A percentile compares a stretch with the other conserved stretches of the same genome.
phyloP scores from a whole-genome alignment of 2,888 invertebrate species.

The Heliconius charithonia region DNA sequence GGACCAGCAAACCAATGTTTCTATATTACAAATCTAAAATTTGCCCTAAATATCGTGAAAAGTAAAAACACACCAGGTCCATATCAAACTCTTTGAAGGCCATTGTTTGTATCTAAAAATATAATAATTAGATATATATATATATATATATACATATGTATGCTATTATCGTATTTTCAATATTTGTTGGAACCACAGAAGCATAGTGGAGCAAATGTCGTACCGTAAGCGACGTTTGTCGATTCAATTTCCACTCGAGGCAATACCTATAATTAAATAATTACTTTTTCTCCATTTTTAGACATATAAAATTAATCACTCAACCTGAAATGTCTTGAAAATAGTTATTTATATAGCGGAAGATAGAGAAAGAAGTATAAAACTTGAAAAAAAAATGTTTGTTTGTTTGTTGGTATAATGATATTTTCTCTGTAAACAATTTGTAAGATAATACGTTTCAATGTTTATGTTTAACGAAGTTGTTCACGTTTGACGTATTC shows the following conservation, averaged over 20 bases:
- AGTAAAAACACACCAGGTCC: not conserved
- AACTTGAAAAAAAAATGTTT: too few species aligned
- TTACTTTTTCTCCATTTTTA: too few species aligned
- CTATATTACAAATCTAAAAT: not conserved
- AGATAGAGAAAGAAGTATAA: too few species aligned
- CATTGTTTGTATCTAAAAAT: not conserved
- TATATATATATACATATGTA: too few species aligned
- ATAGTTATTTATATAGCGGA: too few species aligned
- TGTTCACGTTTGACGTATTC: conserved; percentile 21
- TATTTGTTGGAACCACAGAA: not conserved
- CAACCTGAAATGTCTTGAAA: too few species aligned
- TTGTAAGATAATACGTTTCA: conserved; percentile 11
- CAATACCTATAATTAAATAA: too few species aligned
- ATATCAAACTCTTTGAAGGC: not conserved
- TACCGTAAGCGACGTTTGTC: too few species aligned
- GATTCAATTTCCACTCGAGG: too few species aligned
- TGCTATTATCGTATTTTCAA: not conserved
- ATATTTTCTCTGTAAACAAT: conserved; percentile 7
- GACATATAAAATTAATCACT: too few species aligned
- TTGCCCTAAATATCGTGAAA: not conserved
- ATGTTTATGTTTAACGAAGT: conserved; percentile 1
- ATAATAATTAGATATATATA: too few species aligned
- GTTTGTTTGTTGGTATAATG: not conserved
- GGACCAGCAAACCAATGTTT: not conserved
- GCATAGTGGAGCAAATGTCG: too few species aligned